A percentile compares a stretch with the other conserved stretches of the same genome.
Evolutionary conservation across 2,888 invertebrate genomes (phyloP).

Genomic region (Lucinisca nassula): DNA sequence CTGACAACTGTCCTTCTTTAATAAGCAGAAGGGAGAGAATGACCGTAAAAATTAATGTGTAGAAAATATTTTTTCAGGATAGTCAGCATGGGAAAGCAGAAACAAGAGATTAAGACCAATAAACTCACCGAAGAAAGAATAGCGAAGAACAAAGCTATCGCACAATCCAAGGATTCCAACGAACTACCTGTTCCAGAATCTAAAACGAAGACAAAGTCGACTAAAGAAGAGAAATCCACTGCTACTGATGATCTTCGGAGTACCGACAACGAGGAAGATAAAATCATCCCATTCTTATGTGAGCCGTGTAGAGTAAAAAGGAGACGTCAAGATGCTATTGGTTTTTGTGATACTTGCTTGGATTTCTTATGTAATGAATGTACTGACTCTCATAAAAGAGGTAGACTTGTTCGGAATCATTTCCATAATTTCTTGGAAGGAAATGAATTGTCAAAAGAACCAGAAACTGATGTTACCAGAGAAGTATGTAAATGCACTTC

Average conservation of each 20-base stretch:
- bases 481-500: background rate
- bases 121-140: conserved; percentile 3
- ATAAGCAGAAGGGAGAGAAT: too few species aligned
- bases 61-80: too few species aligned
- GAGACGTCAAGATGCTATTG: background rate
- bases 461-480: background rate
- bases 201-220: background rate
- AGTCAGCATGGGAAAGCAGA: background rate
- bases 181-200: background rate
- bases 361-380: background rate
- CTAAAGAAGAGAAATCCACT: background rate
- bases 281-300: background rate
- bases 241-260: background rate
- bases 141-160: background rate
- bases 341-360: background rate
- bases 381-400: background rate
- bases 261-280: background rate
- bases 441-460: background rate
- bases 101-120: background rate
- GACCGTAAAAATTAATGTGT: too few species aligned
- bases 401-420: background rate
- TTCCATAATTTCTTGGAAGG: background rate
- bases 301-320: background rate
- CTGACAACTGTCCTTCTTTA: too few species aligned
- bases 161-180: background rate